phyloP scores from a whole-genome alignment of 2,888 invertebrate genomes.

The Macaria notata region DNA sequence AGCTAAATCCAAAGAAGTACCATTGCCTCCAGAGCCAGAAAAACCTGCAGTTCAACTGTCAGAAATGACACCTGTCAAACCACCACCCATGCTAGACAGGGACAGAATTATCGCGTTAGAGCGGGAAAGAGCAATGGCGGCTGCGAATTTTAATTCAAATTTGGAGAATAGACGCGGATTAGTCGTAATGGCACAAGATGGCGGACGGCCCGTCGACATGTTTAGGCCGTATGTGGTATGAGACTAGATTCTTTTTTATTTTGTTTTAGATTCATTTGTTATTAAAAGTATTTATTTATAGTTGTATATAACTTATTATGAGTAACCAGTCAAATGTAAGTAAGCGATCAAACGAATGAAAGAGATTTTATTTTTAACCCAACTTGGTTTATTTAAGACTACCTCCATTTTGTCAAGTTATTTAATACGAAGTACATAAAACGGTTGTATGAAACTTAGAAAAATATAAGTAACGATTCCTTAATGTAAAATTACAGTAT shows the following conservation, averaged over 20 bases:
- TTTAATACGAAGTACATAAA: no score
- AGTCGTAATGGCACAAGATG: constrained; percentile 74
- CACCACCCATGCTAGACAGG: constrained; percentile 69
- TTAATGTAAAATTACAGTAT: no score
- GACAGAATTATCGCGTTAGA: constrained; percentile 76
- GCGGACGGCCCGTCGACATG: constrained; percentile 71
- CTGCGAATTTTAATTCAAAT: constrained; percentile 78
- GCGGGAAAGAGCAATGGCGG: constrained; percentile 74
- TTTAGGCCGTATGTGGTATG: constrained; percentile 81
- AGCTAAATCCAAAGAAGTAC: constrained; percentile 54
- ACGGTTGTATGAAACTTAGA: no score
- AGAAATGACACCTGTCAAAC: constrained; percentile 77
- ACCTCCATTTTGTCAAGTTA: not conserved
- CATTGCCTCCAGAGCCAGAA: constrained; percentile 30
- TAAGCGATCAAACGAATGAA: no score
- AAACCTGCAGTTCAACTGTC: constrained; percentile 63
- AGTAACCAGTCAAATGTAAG: no score
- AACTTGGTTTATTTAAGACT: no score
- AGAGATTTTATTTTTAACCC: no score
- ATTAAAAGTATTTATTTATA: constrained; percentile 6
- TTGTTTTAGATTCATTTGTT: constrained; percentile 38
- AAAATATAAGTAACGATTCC: no score
- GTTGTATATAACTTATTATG: constrained; percentile 7
- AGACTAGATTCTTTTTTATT: constrained; percentile 61
- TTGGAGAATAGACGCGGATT: constrained; percentile 75